These are phyloP conservation scores for Rousettus leschenaultii DNA, from an alignment of 2,113 vertebrate genomes.

Conservation along the genomic window DNA sequence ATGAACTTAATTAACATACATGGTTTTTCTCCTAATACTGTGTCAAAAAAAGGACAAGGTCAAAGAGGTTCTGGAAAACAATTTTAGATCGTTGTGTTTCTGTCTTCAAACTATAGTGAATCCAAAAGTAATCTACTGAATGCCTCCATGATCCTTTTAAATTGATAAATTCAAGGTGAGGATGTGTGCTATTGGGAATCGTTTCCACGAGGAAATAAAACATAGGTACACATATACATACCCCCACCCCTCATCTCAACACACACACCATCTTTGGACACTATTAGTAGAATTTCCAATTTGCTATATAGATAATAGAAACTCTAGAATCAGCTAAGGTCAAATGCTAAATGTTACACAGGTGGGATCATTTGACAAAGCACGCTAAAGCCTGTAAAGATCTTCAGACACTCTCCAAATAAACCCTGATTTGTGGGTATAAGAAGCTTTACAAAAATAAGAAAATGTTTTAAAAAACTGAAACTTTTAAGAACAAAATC, in stretches of 20 bases:
- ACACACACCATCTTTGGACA: fast-evolving
- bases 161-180: not conserved
- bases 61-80: not conserved
- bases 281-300: not conserved
- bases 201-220: fast-evolving
- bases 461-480: not conserved
- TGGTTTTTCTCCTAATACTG: not conserved
- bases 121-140: not conserved
- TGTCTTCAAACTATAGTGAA: not conserved
- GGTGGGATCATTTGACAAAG: not conserved
- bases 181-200: fast-evolving
- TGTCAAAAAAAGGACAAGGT: not conserved
- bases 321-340: not conserved
- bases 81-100: fast-evolving
- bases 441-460: not conserved
- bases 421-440: not conserved
- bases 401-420: not conserved
- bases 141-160: not conserved
- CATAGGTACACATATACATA: fast-evolving
- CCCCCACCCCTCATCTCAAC: fast-evolving
- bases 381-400: not conserved
- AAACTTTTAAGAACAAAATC: not conserved
- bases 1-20: not conserved
- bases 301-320: not conserved
- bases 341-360: not conserved